Evolutionary conservation across 2,888 invertebrate genomes (phyloP).

Genomic region (Synergus umbraculus): DNA sequence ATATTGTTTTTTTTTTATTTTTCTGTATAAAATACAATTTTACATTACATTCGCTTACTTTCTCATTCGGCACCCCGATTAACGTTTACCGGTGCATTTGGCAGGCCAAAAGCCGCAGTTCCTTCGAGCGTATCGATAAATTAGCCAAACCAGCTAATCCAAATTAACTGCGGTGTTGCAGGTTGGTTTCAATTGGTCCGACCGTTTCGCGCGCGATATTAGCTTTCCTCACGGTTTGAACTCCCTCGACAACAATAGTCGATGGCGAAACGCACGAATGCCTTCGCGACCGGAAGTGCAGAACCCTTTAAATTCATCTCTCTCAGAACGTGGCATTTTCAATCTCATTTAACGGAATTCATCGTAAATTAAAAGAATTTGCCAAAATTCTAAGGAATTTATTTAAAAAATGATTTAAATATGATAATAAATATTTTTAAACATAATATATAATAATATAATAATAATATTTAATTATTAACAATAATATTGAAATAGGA

Average conservation of each 20-base stretch:
- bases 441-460: too few relatives aligned
- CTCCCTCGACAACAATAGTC: conserved; percentile 27
- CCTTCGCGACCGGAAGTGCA: background rate
- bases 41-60: background rate
- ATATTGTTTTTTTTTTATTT: background rate
- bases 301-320: background rate
- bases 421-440: too few relatives aligned
- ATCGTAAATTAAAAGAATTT: background rate
- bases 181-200: conserved; percentile 52
- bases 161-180: conserved; percentile 52
- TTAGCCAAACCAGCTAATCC: conserved; percentile 53
- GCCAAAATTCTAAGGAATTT: background rate
- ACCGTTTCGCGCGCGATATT: conserved; percentile 47
- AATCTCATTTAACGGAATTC: background rate
- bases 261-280: conserved; percentile 33
- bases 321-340: background rate
- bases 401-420: too few relatives aligned
- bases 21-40: background rate
- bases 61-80: background rate
- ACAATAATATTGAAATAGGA: background rate
- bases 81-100: conserved; percentile 34
- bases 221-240: conserved; percentile 40
- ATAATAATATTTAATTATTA: background rate
- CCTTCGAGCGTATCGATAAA: conserved; percentile 49
- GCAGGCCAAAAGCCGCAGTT: conserved; percentile 44